Evolutionary conservation across 2,797 vertebrate genomes (phyloP).

Genomic region (Dryobates pubescens): DNA sequence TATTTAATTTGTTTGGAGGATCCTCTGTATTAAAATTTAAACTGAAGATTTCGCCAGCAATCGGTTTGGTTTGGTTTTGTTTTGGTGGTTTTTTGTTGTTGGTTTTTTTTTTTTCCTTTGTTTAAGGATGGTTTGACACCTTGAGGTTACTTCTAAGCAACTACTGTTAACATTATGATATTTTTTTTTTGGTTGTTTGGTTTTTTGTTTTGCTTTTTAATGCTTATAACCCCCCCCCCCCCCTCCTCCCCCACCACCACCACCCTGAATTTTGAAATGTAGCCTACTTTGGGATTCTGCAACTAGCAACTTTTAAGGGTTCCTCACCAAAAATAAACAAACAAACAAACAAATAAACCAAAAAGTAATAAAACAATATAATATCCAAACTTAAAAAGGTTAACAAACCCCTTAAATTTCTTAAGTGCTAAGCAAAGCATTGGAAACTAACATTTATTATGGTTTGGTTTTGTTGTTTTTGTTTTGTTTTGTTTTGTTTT

Average conservation of each 20-base stretch:
- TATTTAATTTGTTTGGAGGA: constrained; percentile 89
- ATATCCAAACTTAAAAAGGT: constrained; percentile 74
- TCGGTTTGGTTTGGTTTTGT: constrained; percentile 7
- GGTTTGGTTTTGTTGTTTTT: constrained; percentile 66
- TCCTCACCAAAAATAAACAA: constrained; percentile 62
- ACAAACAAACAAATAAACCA: too few species aligned
- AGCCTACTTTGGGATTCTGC: constrained; percentile 99
- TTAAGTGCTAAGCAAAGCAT: constrained; percentile 81
- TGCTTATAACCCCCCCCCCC: constrained; percentile 62
- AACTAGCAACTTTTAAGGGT: constrained; percentile 91
- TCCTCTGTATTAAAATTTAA: constrained; percentile 80
- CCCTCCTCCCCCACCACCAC: too few species aligned
- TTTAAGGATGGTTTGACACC: constrained; percentile 72
- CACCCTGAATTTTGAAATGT: constrained; percentile 99
- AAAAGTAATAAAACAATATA: too few species aligned
- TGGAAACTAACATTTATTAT: constrained; percentile 76
- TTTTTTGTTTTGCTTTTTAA: constrained; percentile 55
- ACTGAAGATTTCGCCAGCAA: constrained; percentile 77
- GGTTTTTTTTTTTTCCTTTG: too few species aligned
- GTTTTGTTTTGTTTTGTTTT: constrained; percentile 62
- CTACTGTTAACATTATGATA: constrained; percentile 74
- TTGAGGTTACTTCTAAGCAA: constrained; percentile 77
- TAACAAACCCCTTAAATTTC: constrained; percentile 78
- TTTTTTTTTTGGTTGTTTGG: too few species aligned
- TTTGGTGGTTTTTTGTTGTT: constrained; percentile 41